Percentiles rank a stretch among this genome's conserved stretches.
Evolutionary conservation across 2,113 vertebrate species (phyloP).

Genomic region (Gasterosteus aculeatus): DNA sequence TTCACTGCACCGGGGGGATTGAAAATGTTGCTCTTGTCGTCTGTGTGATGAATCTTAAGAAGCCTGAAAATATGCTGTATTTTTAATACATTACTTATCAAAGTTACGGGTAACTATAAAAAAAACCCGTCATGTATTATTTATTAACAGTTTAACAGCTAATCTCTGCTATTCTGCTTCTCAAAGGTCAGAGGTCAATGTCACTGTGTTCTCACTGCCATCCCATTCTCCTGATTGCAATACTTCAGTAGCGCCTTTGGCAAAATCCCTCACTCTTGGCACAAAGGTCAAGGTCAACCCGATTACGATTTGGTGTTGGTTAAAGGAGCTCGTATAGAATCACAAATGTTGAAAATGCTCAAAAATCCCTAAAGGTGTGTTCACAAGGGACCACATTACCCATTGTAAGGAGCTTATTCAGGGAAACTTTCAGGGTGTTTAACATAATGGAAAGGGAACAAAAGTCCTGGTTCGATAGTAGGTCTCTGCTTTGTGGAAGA

Average conservation of each 20-base stretch:
- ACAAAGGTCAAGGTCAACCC: not conserved
- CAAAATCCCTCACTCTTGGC: not conserved
- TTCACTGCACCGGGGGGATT: not conserved
- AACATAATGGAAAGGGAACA: conserved; percentile 18
- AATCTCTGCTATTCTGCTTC: not conserved
- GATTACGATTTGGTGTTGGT: not conserved
- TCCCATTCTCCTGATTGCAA: too few species aligned
- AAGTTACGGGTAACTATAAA: not conserved
- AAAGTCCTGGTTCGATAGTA: conserved; percentile 5
- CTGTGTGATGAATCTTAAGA: not conserved
- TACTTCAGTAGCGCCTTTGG: not conserved
- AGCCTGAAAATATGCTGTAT: not conserved
- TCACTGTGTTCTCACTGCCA: too few species aligned
- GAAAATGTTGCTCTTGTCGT: not conserved
- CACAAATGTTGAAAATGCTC: not conserved
- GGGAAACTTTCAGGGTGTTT: conserved; percentile 7
- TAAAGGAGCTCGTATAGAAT: not conserved
- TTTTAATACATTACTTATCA: not conserved
- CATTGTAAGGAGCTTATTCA: not conserved
- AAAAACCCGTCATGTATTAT: not conserved
- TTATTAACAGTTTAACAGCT: not conserved
- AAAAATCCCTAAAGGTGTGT: not conserved
- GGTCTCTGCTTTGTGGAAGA: conserved; percentile 32
- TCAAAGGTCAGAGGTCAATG: too few species aligned
- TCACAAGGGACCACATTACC: not conserved